These are phyloP conservation scores for Oscheius sp. DNA, from an alignment of 2,888 invertebrate genomes.

Conservation along the genomic window DNA sequence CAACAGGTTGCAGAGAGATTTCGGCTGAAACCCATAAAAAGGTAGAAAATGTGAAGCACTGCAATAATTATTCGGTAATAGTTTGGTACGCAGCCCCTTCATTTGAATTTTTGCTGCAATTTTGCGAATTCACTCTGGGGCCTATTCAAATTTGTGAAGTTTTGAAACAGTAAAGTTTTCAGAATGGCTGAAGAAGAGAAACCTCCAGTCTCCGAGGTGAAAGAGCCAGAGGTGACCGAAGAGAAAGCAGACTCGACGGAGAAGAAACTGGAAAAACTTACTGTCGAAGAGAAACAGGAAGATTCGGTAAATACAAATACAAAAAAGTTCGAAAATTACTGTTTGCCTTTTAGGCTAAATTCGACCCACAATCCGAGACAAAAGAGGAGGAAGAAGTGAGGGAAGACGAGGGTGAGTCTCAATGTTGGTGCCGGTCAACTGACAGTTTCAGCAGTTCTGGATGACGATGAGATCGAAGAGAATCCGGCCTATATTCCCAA, in stretches of 20 bases:
- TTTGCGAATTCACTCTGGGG: too few species aligned
- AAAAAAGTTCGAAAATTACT: too few species aligned
- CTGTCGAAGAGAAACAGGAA: slow-evolving; percentile 8
- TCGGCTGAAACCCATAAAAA: too few species aligned
- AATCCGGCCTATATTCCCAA: slow-evolving; percentile 41
- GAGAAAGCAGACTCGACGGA: not conserved
- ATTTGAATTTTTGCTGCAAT: too few species aligned
- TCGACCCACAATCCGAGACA: not conserved
- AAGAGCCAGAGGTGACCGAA: not conserved
- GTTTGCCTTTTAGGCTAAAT: too few species aligned
- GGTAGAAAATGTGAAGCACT: too few species aligned
- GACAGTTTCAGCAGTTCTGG: slow-evolving; percentile 21
- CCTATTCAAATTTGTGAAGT: too few species aligned
- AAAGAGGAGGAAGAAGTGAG: slow-evolving; percentile 10
- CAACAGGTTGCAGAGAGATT: too few species aligned
- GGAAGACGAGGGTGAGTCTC: slow-evolving; percentile 18
- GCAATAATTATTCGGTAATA: too few species aligned
- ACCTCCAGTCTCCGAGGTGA: not conserved
- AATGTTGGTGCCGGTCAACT: not conserved
- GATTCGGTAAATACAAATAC: slow-evolving; percentile 4
- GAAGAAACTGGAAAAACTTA: slow-evolving; percentile 6
- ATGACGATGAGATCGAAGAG: slow-evolving; percentile 37
- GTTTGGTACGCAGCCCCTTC: too few species aligned
- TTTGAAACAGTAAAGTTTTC: not conserved
- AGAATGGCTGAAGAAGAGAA: slow-evolving; percentile 27